Percentiles rank a stretch among this genome's conserved stretches.
Conservation (phyloP, 2,888 invertebrate species). For the Crematogaster levior region DNA sequence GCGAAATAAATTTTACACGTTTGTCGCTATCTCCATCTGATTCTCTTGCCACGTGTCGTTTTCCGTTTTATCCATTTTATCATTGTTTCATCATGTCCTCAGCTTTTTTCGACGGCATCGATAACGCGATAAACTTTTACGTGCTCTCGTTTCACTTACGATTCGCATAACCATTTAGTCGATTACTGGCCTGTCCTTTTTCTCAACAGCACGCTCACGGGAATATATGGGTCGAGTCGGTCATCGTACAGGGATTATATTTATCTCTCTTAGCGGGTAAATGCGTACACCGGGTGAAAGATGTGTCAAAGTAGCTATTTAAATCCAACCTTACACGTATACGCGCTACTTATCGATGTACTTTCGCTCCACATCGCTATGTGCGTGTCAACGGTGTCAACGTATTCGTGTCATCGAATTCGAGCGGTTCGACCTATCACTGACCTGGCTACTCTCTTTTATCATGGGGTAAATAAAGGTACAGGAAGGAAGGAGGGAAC, state of each 20-base stretch:
- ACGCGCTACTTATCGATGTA: neutral
- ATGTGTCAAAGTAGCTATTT: slow-evolving; percentile 45
- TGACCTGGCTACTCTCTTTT: slow-evolving; percentile 34
- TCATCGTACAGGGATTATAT: slow-evolving; percentile 40
- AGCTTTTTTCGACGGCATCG: too few relatives aligned
- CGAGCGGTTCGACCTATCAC: slow-evolving; percentile 8
- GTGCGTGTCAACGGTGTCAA: slow-evolving; percentile 24
- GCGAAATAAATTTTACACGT: slow-evolving; percentile 6
- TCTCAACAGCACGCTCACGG: slow-evolving; percentile 5
- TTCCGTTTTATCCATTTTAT: neutral
- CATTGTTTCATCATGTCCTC: too few relatives aligned
- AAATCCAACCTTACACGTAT: slow-evolving; percentile 17
- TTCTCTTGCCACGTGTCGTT: too few relatives aligned
- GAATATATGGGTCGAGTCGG: slow-evolving; percentile 23
- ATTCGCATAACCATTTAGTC: slow-evolving; percentile 14
- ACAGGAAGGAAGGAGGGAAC: neutral
- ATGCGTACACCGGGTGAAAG: slow-evolving; percentile 29
- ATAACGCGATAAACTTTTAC: too few relatives aligned
- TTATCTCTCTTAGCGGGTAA: slow-evolving; percentile 34
- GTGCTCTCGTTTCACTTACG: neutral
- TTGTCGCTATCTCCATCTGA: too few relatives aligned
- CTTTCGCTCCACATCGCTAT: neutral
- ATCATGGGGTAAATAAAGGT: neutral
- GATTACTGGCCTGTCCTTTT: slow-evolving; percentile 6
- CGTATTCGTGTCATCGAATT: slow-evolving; percentile 38